Percentiles rank a stretch among this genome's conserved stretches.
Conservation (phyloP, 1,140 invertebrate genomes). For the Latrodectus geometricus region DNA sequence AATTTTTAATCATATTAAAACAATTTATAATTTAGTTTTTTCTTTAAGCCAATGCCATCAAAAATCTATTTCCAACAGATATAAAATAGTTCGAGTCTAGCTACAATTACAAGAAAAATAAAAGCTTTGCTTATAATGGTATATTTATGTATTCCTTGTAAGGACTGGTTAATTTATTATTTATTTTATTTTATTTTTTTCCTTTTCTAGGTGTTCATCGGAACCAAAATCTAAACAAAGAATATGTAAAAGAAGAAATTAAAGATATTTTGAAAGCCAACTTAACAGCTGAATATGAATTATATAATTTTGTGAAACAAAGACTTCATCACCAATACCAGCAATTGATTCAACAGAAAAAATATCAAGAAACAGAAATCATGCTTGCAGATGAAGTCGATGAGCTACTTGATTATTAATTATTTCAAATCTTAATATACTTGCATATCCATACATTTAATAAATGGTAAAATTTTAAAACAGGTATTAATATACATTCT, state of each 20-base stretch:
- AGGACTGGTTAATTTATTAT: too few relatives aligned
- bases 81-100: too few relatives aligned
- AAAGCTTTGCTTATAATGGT: too few relatives aligned
- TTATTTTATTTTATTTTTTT: neutral
- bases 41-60: too few relatives aligned
- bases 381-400: neutral
- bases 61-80: too few relatives aligned
- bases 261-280: conserved; percentile 87
- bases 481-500: neutral
- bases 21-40: too few relatives aligned
- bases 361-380: neutral
- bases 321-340: conserved; percentile 79
- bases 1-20: too few relatives aligned
- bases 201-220: conserved; percentile 71
- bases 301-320: conserved; percentile 90
- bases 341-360: conserved; percentile 18
- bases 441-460: neutral
- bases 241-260: conserved; percentile 82
- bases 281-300: conserved; percentile 90
- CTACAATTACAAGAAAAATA: too few relatives aligned
- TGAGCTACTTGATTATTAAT: conserved; percentile 2
- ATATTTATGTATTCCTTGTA: too few relatives aligned
- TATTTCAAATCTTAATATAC: neutral
- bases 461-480: neutral
- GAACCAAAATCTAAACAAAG: conserved; percentile 88